Evolutionary conservation across 2,113 vertebrate species (phyloP).

Genomic region (Corythornis cristatus): DNA sequence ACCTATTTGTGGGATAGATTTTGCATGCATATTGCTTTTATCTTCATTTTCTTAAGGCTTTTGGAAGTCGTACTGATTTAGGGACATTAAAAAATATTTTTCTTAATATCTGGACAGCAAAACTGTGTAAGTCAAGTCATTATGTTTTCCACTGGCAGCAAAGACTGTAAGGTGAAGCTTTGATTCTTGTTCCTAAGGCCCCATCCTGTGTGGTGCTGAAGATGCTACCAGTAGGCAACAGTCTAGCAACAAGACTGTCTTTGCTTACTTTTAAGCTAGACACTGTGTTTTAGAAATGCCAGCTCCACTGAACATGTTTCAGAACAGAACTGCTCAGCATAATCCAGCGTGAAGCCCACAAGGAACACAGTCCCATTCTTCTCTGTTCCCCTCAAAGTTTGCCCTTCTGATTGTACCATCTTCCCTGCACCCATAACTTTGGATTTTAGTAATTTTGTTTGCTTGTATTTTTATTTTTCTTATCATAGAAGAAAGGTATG

Average conservation of each 20-base stretch:
- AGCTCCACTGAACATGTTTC: rapidly evolving
- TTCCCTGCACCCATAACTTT: neutral
- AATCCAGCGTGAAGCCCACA: neutral
- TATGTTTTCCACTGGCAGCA: neutral
- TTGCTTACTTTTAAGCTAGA: neutral
- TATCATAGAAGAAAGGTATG: neutral
- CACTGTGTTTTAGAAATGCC: neutral
- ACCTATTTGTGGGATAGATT: neutral
- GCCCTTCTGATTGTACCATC: neutral
- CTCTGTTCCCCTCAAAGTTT: neutral
- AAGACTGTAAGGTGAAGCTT: neutral
- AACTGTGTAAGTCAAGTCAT: neutral
- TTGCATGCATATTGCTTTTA: neutral
- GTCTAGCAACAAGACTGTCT: neutral
- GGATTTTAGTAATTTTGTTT: neutral
- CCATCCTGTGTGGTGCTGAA: neutral
- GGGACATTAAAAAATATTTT: no score
- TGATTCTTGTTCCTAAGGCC: neutral
- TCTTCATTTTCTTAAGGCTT: neutral
- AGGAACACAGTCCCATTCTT: neutral
- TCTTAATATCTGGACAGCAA: neutral
- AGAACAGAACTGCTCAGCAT: neutral
- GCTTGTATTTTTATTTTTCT: neutral
- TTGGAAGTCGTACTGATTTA: neutral
- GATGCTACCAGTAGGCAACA: neutral